Evolutionary conservation across 2,113 vertebrate species (phyloP).

Genomic region (Ictalurus furcatus): DNA sequence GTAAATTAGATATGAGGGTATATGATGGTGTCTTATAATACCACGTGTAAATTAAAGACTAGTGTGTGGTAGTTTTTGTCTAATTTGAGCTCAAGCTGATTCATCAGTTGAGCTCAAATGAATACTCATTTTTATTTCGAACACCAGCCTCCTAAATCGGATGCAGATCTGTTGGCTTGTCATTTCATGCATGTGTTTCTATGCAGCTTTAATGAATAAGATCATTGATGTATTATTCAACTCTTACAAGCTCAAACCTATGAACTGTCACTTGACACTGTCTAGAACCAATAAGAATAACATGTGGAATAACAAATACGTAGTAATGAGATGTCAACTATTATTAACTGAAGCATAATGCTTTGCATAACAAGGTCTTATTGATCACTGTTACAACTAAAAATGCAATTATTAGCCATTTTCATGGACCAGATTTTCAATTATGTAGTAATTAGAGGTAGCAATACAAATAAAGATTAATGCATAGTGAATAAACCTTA

Average conservation of each 20-base stretch:
- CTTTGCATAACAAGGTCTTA: not conserved
- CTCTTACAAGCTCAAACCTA: not conserved
- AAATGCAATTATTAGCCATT: not conserved
- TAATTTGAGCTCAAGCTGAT: not conserved
- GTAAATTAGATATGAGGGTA: not conserved
- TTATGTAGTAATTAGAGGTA: not conserved
- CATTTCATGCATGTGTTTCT: not conserved
- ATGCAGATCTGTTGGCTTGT: not conserved
- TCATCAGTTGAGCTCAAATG: not conserved
- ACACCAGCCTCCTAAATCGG: not conserved
- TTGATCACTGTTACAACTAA: not conserved
- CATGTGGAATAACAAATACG: not conserved
- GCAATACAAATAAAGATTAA: not conserved
- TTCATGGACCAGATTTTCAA: not conserved
- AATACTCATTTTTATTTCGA: not conserved
- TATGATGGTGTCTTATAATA: not conserved
- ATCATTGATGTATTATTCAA: not conserved
- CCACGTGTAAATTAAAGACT: not conserved
- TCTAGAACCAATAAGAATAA: not conserved
- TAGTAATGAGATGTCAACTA: not conserved
- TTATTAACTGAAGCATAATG: not conserved
- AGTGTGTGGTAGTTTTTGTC: not conserved
- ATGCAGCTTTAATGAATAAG: constrained; percentile 14
- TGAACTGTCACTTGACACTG: not conserved
- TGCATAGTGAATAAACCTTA: not conserved